Evolutionary conservation across 2,113 vertebrate genomes (phyloP).

Genomic region (Psephotus haematonotus): DNA sequence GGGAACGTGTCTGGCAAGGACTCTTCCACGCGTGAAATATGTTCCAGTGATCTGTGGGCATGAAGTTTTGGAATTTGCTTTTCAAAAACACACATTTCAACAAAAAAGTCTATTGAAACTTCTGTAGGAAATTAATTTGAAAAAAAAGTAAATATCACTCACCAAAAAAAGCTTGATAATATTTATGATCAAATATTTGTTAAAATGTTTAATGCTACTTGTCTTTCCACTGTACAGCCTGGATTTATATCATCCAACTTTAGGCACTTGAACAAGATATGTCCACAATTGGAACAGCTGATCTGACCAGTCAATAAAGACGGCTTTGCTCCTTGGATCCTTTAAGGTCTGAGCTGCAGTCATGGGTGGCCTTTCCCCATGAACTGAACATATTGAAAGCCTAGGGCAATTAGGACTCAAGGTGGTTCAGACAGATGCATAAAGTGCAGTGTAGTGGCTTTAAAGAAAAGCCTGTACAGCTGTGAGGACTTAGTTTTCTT

Average conservation of each 20-base stretch:
- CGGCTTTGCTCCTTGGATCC: background rate
- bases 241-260: background rate
- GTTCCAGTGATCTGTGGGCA: background rate
- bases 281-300: background rate
- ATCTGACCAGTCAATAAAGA: background rate
- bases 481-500: background rate
- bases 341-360: background rate
- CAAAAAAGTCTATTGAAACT: background rate
- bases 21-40: background rate
- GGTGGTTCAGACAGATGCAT: background rate
- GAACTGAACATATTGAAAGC: rapidly evolving
- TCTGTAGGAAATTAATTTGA: background rate
- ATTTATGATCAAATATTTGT: background rate
- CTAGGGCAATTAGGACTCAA: background rate
- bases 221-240: background rate
- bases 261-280: background rate
- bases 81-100: background rate
- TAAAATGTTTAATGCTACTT: background rate
- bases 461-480: background rate
- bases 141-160: background rate
- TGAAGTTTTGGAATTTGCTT: background rate
- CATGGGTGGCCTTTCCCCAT: background rate
- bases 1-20: background rate
- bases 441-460: background rate
- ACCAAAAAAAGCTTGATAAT: background rate